Base-by-base conservation (phyloP, 2,888 invertebrate species). In the Oxyteleia sp. region DNA sequence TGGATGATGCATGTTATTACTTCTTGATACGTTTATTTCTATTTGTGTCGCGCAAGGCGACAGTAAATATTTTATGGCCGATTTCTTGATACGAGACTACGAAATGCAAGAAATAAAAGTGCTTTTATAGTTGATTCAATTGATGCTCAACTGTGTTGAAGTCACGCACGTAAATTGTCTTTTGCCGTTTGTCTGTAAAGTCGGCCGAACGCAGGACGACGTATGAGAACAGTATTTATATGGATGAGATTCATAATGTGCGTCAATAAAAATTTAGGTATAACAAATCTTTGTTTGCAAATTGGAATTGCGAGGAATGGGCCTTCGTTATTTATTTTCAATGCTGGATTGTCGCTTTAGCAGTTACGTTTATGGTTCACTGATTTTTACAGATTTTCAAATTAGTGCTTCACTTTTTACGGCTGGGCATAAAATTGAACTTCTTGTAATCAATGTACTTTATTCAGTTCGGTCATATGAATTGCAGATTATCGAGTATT, bases 31-130 rank as follows among this genome's bases (percentile, higher is more conserved):
- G 82, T 82, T 78, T 78, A 78, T 78, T 82, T 78, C 72, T 79
- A 83, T 83, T 83, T 83, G 78, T 74, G 71, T 72, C 82, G 79
- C 55, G 74, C 74, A 81, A 74, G 81, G 81, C 81, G 81, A 83
- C 83, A 83, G 69, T 83, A 79, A 83, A 79, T 79, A 79, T 83
- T 83, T 79, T 83, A 83, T 69, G 68, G 75, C 26, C 79, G 71
- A 83, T 83, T 79, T 55, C 72, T 74, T 74, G 74, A 74, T 74
- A 72, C 68, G 59, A 68, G 59, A 32, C 68, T 61, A 66, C 78
- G 41, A 75, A 83, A 79, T 81, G 74, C 74, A 66, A 81, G 68
- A 16, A 75, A 75, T 66, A 75, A 75, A 74, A 38, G 53, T 47
- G 63, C 66, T 66, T 81, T 81, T 81, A 81, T 74, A 45, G 74